These are phyloP conservation scores for Actinostola sp. DNA, from an alignment of 92 coral and sea anemone genomes.

Conservation along the genomic window DNA sequence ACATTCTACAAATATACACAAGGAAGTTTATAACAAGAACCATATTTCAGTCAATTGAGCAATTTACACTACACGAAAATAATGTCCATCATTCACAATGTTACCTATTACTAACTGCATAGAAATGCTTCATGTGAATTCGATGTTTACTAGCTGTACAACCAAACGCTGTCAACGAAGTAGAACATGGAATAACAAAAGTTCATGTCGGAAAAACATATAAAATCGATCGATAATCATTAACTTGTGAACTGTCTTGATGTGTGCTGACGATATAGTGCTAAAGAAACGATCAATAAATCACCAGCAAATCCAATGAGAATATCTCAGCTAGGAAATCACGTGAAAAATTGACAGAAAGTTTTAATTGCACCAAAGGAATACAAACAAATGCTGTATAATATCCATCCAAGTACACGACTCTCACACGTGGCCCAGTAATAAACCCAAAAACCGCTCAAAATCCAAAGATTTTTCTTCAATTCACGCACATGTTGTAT, in stretches of 20 bases:
- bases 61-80: neutral
- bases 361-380: neutral
- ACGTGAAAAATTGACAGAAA: neutral
- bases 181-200: no score
- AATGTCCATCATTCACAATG: neutral
- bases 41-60: constrained; percentile 13
- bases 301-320: no score
- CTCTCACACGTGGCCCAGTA: constrained; percentile 16
- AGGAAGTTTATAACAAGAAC: no score
- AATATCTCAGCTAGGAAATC: no score
- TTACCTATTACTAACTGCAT: neutral
- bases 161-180: neutral
- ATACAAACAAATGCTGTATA: constrained; percentile 1
- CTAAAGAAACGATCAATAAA: no score
- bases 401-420: neutral
- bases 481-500: constrained; percentile 6
- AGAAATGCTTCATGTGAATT: neutral
- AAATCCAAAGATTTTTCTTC: constrained; percentile 7
- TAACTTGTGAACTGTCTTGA: no score
- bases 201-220: no score
- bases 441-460: constrained; percentile 22
- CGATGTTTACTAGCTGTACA: neutral
- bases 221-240: no score
- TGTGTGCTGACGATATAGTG: no score
- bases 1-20: no score